Percentiles rank a stretch among this genome's conserved stretches.
Evolutionary conservation across 1,140 invertebrate species (phyloP).

Genomic region (Lineus longissimus): DNA sequence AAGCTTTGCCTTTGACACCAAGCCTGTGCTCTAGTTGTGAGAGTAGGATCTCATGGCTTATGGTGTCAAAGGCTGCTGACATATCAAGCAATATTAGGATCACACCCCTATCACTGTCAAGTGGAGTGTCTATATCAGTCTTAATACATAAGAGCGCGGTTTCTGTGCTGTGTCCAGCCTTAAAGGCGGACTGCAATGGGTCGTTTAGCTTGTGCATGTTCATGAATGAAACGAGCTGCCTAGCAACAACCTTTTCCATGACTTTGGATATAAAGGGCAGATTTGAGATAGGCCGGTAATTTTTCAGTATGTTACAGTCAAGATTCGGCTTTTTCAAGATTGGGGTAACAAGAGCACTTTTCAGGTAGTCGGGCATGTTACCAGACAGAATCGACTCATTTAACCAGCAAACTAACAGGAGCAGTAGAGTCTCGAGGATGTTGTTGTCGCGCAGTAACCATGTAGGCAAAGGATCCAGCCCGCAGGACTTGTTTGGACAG

Average conservation of each 20-base stretch:
- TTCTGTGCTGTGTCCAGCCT: constrained; percentile 15
- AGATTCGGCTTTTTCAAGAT: constrained; percentile 23
- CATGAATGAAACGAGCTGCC: constrained; percentile 13
- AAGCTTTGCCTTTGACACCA: neutral
- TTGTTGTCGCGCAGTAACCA: constrained; percentile 5
- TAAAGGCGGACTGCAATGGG: constrained; percentile 18
- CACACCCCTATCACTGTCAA: neutral
- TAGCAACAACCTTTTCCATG: constrained; percentile 13
- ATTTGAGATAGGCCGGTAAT: constrained; percentile 21
- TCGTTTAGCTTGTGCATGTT: constrained; percentile 7
- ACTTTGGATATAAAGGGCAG: constrained; percentile 20
- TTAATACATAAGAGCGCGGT: constrained; percentile 62
- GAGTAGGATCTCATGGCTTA: neutral
- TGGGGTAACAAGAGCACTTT: constrained; percentile 20
- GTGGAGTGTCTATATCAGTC: neutral
- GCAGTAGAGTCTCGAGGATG: constrained; percentile 2
- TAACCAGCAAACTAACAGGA: constrained; percentile 1
- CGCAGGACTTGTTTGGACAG: constrained; percentile 11
- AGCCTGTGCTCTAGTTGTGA: neutral
- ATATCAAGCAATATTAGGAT: neutral
- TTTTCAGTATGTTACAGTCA: constrained; percentile 16
- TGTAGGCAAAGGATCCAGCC: constrained; percentile 19
- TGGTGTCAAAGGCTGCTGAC: constrained; percentile 8
- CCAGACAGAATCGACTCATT: constrained; percentile 10
- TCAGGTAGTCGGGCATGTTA: constrained; percentile 11